phyloP scores from a whole-genome alignment of 2,888 invertebrate genomes.

The Anoplius nigerrimus region DNA sequence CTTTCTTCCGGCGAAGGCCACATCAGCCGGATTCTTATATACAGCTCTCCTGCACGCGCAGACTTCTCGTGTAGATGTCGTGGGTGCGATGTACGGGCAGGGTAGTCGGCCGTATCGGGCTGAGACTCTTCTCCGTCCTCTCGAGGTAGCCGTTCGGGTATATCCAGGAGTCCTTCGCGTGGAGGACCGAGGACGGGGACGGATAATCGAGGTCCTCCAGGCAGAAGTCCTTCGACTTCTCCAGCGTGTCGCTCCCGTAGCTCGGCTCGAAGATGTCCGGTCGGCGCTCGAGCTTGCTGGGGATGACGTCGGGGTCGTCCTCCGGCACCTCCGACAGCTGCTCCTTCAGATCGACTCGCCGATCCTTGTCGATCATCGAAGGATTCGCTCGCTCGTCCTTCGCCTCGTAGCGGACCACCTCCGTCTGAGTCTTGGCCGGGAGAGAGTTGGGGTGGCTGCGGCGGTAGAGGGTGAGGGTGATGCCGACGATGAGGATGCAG shows the following conservation, averaged over 20 bases:
- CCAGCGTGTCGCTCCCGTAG: constrained; percentile 53
- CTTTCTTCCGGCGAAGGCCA: neutral
- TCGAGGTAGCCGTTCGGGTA: constrained; percentile 64
- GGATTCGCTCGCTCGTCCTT: constrained; percentile 36
- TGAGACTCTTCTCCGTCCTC: constrained; percentile 55
- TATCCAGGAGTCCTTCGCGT: constrained; percentile 66
- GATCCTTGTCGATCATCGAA: constrained; percentile 18
- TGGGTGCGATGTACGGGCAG: constrained; percentile 68
- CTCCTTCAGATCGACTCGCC: constrained; percentile 34
- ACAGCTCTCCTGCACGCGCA: constrained; percentile 70
- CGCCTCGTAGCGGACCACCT: constrained; percentile 34
- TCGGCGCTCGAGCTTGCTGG: constrained; percentile 62
- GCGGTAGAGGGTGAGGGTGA: constrained; percentile 68
- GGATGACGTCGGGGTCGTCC: constrained; percentile 69
- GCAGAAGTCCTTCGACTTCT: constrained; percentile 58
- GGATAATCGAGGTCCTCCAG: constrained; percentile 60
- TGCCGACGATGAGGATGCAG: constrained; percentile 67
- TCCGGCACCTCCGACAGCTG: constrained; percentile 45
- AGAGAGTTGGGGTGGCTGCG: constrained; percentile 51
- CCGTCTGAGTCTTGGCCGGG: constrained; percentile 18
- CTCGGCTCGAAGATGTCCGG: constrained; percentile 64
- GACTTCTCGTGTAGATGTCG: constrained; percentile 70
- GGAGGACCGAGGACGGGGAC: constrained; percentile 56
- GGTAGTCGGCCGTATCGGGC: constrained; percentile 65
- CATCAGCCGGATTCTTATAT: constrained; percentile 58